Base-by-base conservation (phyloP, 2,797 vertebrate species). In the Garrulus glandarius region DNA sequence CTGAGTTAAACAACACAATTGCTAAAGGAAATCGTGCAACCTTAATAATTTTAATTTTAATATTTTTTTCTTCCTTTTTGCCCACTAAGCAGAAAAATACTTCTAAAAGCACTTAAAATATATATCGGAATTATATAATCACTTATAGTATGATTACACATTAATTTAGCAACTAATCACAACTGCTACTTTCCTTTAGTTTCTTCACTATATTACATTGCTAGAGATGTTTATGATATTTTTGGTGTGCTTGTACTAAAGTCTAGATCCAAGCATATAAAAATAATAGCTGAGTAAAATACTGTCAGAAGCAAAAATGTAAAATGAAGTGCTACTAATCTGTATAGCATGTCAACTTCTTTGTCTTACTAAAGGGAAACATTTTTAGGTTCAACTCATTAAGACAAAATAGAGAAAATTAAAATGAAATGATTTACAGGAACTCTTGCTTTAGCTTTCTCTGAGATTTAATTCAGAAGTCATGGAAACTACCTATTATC, bases 401-500 rank as follows among this genome's bases (percentile, higher is more conserved):
- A 92, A 93, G 83, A 53, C 26, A 71, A 94, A 95, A 86, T 72
- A 79, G 90, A 84, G 92, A 97, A 95, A 95, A 87, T 89, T 22
- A 93, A 97, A 94, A 89, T 85, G 26, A 93, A 92, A 97, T 98
- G 97, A 90, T 98, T 96, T 98, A 97, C 98, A 98, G 98, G 98
- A 98, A 92, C 96, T 96, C 96, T 98, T 98, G 97, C 97, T 98
- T 98, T 92, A 97, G 95, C 90, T 95, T 98, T 98, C 98, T 98
- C 98, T 98, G 98, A 98, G 98, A 98, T 98, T 98, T 97, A 98
- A 98, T 99, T 99, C 98, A 98, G 99, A 99, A 99, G 99, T 99
- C 99, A 99, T 99, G 99, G 99, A 99, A 99, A 99, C 99, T 99
- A 99, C 98, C 98, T 98, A 99, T 99, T 99, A 99, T 99, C 99